phyloP scores from a whole-genome alignment of 2,888 invertebrate genomes.

The Apotomis betuletana region DNA sequence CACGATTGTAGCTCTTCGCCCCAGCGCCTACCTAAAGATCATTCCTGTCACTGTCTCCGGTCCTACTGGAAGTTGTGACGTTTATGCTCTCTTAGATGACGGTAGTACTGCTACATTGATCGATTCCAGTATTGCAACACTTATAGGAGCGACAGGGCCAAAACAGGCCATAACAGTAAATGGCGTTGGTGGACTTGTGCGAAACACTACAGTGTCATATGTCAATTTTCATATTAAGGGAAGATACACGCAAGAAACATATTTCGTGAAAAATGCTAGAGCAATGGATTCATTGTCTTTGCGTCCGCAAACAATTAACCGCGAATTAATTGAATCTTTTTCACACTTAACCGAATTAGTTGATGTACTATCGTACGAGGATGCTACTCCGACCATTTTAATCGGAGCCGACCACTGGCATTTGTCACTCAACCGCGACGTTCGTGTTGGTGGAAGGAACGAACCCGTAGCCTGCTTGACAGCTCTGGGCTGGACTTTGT shows the following conservation, averaged over 20 bases:
- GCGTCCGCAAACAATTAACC: slow-evolving; percentile 5
- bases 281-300: slow-evolving; percentile 1
- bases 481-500: background rate
- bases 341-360: slow-evolving; percentile 4
- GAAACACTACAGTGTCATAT: too few species aligned
- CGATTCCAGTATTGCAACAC: background rate
- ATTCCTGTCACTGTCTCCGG: slow-evolving; percentile 5
- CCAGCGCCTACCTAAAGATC: background rate
- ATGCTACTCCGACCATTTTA: slow-evolving; percentile 4
- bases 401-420: slow-evolving; percentile 10
- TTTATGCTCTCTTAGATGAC: slow-evolving; percentile 6
- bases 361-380: background rate
- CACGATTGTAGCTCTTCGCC: background rate
- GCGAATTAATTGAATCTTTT: background rate
- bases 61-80: background rate
- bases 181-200: background rate
- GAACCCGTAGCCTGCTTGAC: slow-evolving; percentile 7
- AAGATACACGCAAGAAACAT: slow-evolving; percentile 4
- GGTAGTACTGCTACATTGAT: slow-evolving; percentile 3
- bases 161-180: slow-evolving; percentile 1
- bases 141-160: slow-evolving; percentile 5
- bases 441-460: slow-evolving; percentile 1
- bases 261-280: slow-evolving; percentile 8
- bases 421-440: background rate
- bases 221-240: slow-evolving; percentile 2